Evolutionary conservation across 2,888 invertebrate genomes (phyloP), one percentile per base, ranked within the genome.

Genomic region (Artemia sinica): DNA sequence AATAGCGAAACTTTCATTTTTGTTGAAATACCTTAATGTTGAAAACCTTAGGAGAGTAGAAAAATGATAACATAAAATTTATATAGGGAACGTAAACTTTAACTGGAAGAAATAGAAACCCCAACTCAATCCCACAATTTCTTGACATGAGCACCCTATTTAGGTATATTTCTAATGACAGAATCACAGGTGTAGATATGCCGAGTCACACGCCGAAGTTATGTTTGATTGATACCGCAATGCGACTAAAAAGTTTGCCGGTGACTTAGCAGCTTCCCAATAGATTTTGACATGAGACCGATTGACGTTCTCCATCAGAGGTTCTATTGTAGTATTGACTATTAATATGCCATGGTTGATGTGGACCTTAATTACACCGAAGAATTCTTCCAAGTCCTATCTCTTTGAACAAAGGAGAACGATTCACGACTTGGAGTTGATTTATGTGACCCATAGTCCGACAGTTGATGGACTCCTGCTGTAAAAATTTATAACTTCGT

Each of bases 291-390:
- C 58, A 58, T 58, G n/a, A 18, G 58, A n/a, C 58, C 14, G 18
- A 14, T 58, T n/a, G 18, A n/a, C 14, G n/a, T 58, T 18, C 18
- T 58, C 58, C 58, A 58, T 58, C 58, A 58, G 58, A 58, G 58
- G 14, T 9, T 9, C 58, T 58, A 58, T 58, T 58, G 58, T 58
- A 58, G 14, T 58, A 58, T 58, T 58, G 58, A 58, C 58, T 58
- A 58, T 58, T 58, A 58, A 58, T 58, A 58, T 58, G 58, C 58
- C 58, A 58, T 58, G 58, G 14, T 58, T 58, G 58, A 58, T 58
- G 58, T 58, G 58, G 18, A 58, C 58, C 14, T 58, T 58, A 58
- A 58, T 58, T 58, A 58, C 58, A 14, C 58, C 58, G 7, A 58
- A 58, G 58, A 58, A 58, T 58, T 58, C 28, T 58, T 58, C n/a